phyloP scores from a whole-genome alignment of 2,113 vertebrate genomes.

The Pangasianodon hypophthalmus region DNA sequence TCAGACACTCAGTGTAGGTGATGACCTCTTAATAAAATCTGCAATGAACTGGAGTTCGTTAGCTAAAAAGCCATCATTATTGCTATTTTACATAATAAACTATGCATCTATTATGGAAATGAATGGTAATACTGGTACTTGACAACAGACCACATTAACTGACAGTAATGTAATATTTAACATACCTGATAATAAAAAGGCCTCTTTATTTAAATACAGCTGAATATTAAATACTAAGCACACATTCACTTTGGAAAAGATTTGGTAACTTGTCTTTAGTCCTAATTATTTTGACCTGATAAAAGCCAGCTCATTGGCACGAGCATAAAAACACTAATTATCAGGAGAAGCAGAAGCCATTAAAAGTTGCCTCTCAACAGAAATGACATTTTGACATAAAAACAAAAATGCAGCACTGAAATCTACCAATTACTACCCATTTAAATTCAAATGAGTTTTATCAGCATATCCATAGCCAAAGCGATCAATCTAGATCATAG shows the following conservation, averaged over 20 bases:
- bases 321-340: constrained; percentile 1
- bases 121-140: constrained; percentile 36
- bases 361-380: constrained; percentile 15
- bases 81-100: constrained; percentile 23
- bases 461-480: neutral
- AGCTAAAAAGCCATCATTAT: constrained; percentile 1
- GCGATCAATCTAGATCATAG: neutral
- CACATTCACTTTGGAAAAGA: neutral
- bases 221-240: constrained; percentile 13
- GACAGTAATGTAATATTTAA: constrained; percentile 33
- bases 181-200: constrained; percentile 4
- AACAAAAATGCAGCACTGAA: neutral
- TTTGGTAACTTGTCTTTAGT: constrained; percentile 25
- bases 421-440: neutral
- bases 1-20: neutral
- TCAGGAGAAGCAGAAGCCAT: constrained; percentile 33
- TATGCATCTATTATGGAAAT: constrained; percentile 15
- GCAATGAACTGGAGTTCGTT: neutral
- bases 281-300: constrained; percentile 27
- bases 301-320: constrained; percentile 30
- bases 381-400: neutral
- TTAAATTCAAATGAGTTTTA: neutral
- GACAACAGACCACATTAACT: constrained; percentile 35
- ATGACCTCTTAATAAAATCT: neutral
- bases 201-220: constrained; percentile 7